Base-by-base conservation (phyloP, 2,113 vertebrate genomes). In the Colius striatus region DNA sequence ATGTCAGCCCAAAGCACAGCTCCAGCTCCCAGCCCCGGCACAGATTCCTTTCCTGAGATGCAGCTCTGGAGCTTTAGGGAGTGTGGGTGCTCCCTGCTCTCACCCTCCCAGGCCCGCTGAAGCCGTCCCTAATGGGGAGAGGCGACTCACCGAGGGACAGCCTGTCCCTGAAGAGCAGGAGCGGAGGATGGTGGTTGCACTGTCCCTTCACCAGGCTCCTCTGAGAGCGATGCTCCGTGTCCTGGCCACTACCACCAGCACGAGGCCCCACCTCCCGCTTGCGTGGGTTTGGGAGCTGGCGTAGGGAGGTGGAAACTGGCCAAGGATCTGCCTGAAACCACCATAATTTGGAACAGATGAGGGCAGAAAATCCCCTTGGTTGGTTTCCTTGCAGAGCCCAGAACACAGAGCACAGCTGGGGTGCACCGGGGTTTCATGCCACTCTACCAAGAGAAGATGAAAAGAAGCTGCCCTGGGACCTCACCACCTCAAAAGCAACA, bases 181-280 rank as follows among this genome's bases (percentile, higher is more conserved):
- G 91, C 84, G 70, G 80, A 61, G 53, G n/a, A 67, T 4, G 75
- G 61, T 82, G n/a, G 65, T 36, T 72, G 80, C 34, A 10, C 57
- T 1, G 54, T 80, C 25, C 57, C 68, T 51, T 61, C 25, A 13
- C 15, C 43, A 5, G 0, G 25, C 23, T 48, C 5, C 61, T 96
- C 73, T 92, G 78, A 78, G 78, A 29, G 55, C 4, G 55, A 51
- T 63, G 89, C 26, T 2, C 16, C 0, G 47, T 80, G 83, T 67
- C 84, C 85, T 20, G 21, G 87, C 63, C 91, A 95, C 95, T 90
- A 92, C 77, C 88, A 92, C 75, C 51, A 43, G 45, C 58, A 63
- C 32, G 30, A 95, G 84, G 91, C 95, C 50, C 95, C 96, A 83
- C 97, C 96, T 96, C 96, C 94, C 34, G 12, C 57, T 63, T 80